A percentile compares a stretch with the other conserved stretches of the same genome.
phyloP scores from a whole-genome alignment of 2,888 invertebrate genomes.

The Odontocolon sp. region DNA sequence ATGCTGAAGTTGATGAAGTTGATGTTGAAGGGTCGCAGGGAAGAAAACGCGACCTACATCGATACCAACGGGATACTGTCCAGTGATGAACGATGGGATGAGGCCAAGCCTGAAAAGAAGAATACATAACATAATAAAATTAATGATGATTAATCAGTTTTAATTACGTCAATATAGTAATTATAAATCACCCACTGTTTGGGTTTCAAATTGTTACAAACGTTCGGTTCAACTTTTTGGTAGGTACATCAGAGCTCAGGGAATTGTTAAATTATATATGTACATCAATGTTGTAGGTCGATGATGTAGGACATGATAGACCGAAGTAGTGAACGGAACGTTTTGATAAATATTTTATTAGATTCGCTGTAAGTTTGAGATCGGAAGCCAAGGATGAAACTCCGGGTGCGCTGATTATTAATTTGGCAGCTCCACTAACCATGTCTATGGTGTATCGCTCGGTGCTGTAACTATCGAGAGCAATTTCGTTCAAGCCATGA shows the following conservation, averaged over 20 bases:
- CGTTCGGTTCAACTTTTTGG: background rate
- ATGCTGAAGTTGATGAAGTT: conserved; percentile 75
- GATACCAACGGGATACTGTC: conserved; percentile 77
- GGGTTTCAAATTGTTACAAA: background rate
- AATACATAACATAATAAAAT: background rate
- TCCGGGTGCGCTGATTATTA: background rate
- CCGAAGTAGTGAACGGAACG: background rate
- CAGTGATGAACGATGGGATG: conserved; percentile 77
- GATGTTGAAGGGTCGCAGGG: conserved; percentile 74
- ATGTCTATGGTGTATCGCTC: background rate
- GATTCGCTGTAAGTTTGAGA: background rate
- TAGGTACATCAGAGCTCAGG: background rate
- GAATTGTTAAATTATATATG: conserved; percentile 7
- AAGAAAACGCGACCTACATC: conserved; percentile 78
- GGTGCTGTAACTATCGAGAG: background rate
- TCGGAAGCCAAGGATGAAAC: background rate
- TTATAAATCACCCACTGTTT: too few species aligned
- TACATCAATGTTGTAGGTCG: background rate
- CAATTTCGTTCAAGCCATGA: background rate
- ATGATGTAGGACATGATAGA: background rate
- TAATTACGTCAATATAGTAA: background rate
- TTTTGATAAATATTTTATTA: conserved; percentile 19
- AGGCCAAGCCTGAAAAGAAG: conserved; percentile 74
- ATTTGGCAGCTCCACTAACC: background rate
- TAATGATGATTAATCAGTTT: background rate